Conservation (phyloP, 2,797 vertebrate species). For the Urocyon cinereoargenteus region DNA sequence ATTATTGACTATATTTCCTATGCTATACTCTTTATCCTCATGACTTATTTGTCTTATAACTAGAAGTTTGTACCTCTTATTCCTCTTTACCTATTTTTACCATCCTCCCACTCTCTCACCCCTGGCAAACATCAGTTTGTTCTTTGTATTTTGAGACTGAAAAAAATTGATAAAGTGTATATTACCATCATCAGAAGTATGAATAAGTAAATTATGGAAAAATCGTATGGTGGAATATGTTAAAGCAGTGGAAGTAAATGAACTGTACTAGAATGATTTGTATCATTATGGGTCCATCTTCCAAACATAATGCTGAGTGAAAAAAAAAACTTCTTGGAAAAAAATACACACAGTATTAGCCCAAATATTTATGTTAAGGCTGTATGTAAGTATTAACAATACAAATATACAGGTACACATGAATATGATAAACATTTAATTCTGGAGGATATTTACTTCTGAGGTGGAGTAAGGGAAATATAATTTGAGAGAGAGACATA, state of each 20-base stretch:
- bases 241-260: not conserved
- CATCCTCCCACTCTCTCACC: not conserved
- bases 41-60: not conserved
- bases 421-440: slow-evolving; percentile 35
- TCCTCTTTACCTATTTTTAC: not conserved
- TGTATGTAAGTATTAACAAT: not conserved
- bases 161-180: not conserved
- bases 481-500: not conserved
- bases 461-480: not conserved
- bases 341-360: not conserved
- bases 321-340: not conserved
- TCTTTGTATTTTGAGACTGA: not conserved
- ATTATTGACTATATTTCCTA: not conserved
- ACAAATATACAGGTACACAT: not conserved
- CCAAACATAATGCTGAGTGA: not conserved
- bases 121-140: not conserved
- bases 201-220: not conserved
- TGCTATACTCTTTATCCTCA: not conserved
- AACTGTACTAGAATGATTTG: not conserved
- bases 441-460: not conserved
- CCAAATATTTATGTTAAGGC: not conserved
- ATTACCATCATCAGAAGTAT: not conserved
- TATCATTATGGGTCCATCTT: not conserved
- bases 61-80: not conserved
- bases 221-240: not conserved